Conservation (phyloP, 1,140 invertebrate species). For the Galleria mellonella region DNA sequence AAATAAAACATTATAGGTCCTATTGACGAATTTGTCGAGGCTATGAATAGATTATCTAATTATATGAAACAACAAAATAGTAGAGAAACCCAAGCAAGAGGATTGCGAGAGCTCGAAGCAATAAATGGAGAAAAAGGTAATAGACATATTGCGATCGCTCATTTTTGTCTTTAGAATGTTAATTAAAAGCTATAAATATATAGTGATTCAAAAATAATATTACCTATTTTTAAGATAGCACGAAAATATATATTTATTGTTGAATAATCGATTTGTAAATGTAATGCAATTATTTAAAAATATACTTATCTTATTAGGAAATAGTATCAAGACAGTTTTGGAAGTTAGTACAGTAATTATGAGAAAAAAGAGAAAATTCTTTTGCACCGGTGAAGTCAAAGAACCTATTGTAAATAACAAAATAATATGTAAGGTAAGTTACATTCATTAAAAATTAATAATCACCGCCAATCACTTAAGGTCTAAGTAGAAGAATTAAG, state of each 20-base stretch:
- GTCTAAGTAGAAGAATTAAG: too few relatives aligned
- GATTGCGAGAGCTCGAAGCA: slow-evolving; percentile 61
- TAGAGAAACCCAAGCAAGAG: slow-evolving; percentile 55
- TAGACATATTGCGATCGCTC: not conserved
- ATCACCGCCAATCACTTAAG: not conserved
- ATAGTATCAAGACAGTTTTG: slow-evolving; percentile 65
- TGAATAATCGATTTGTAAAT: too few relatives aligned
- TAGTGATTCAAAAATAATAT: too few relatives aligned
- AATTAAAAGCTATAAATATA: not conserved
- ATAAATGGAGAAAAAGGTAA: slow-evolving; percentile 62
- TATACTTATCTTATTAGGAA: slow-evolving; percentile 26
- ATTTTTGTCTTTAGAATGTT: slow-evolving; percentile 1
- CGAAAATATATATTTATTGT: too few relatives aligned
- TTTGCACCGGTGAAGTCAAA: slow-evolving; percentile 64
- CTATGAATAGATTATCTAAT: slow-evolving; percentile 56
- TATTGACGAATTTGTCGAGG: slow-evolving; percentile 66
- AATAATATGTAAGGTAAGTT: slow-evolving; percentile 59
- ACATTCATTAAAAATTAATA: not conserved
- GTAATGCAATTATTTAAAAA: not conserved
- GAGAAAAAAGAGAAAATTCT: slow-evolving; percentile 61
- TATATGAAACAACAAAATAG: slow-evolving; percentile 66
- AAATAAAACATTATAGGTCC: slow-evolving; percentile 31
- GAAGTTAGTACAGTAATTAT: slow-evolving; percentile 62
- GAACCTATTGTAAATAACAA: slow-evolving; percentile 65
- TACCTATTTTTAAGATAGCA: too few relatives aligned